Percentiles rank a stretch among this genome's conserved stretches.
Conservation (phyloP, 2,888 invertebrate species). For the Xestia ashworthii region DNA sequence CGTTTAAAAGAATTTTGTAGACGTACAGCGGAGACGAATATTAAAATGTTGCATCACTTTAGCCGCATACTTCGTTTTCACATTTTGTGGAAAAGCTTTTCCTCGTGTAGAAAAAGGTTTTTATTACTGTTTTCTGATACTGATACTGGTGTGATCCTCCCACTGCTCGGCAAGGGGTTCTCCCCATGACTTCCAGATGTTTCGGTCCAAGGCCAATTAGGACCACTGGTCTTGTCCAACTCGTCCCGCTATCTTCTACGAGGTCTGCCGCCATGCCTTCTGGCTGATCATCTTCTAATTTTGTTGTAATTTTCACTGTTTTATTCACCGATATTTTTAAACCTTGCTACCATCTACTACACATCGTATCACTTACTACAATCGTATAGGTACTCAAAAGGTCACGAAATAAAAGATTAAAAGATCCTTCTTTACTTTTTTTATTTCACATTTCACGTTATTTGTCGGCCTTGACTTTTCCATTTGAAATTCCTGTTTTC, state of each 20-base stretch:
- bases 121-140: neutral
- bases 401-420: constrained; percentile 31
- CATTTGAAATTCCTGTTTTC: constrained; percentile 21
- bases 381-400: constrained; percentile 9
- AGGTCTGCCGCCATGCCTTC: too few species aligned
- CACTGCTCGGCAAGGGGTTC: too few species aligned
- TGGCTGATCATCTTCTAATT: too few species aligned
- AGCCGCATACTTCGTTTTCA: neutral
- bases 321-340: neutral
- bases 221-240: too few species aligned
- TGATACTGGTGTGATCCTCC: too few species aligned
- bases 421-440: constrained; percentile 7
- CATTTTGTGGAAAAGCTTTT: neutral
- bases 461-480: constrained; percentile 1
- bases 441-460: constrained; percentile 13
- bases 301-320: neutral
- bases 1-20: neutral
- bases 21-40: constrained; percentile 9
- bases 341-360: neutral
- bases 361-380: constrained; percentile 3
- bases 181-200: too few species aligned
- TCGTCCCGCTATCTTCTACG: too few species aligned
- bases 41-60: constrained; percentile 20
- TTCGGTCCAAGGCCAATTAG: too few species aligned
- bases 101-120: neutral